Base-by-base conservation (phyloP, 2,113 vertebrate species). In the Excalfactoria chinensis region DNA sequence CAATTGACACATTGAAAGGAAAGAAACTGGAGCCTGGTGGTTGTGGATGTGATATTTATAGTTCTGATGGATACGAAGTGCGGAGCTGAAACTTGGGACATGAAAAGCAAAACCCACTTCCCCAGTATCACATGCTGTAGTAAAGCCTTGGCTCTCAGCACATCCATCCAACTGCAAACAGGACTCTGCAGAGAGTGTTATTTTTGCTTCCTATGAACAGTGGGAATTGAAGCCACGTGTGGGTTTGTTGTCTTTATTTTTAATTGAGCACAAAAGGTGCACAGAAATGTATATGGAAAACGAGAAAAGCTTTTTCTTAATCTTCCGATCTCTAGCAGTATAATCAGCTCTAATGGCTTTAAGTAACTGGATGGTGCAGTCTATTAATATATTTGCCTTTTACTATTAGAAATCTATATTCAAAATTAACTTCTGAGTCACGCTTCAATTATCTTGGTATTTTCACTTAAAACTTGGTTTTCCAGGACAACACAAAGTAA, bases 331-430 rank as follows among this genome's bases (percentile, higher is more conserved):
- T 7, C 23, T 67, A 63, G 46, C 63, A 81, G 58, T 22, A 56
- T 34, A 86, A 92, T 41, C 53, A 89, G 73, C 37, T 67, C 15
- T 32, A 55, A 67, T 40, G 60, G 8, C 48, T 93, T 85, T 56
- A 75, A 48, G 25, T 11, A 92, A 81, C 18, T 2, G 3, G 26
- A 60, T 55, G 68, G 63, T 76, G 35, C 49, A 79, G 37, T 16
- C 13, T 69, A 79, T 84, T 86, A 83, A 78, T 32, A 44, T 9
- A 72, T 88, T 86, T 93, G 82, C 34, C 84, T 70, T 83, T 85
- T 46, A 59, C 37, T 82, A 43, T 40, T 49, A 67, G 44, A 94
- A 84, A 78, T 44, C 34, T 49, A 11, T 21, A 37, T 3, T 23
- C 51, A 84, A 87, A 93, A 84, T 13, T 62, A 62, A 64, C 11